These are phyloP conservation scores for Hylaeus volcanicus DNA, from an alignment of 1,140 invertebrate genomes.

Conservation along the genomic window DNA sequence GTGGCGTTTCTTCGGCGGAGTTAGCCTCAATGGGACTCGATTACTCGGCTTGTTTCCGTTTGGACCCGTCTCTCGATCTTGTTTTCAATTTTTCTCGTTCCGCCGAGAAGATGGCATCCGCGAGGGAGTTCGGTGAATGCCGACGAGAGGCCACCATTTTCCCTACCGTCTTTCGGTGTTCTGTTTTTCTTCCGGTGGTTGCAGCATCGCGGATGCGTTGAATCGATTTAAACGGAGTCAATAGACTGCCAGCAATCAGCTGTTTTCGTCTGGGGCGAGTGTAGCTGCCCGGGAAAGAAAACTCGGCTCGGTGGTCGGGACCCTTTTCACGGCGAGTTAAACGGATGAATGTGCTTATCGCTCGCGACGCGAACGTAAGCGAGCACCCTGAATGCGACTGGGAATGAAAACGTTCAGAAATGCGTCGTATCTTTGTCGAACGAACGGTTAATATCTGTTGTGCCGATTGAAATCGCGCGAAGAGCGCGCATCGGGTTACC, in stretches of 20 bases:
- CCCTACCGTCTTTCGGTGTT: background rate
- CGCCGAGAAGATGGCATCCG: background rate
- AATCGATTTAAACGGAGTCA: constrained; percentile 25
- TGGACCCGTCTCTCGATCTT: background rate
- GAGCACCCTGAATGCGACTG: background rate
- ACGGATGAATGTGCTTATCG: constrained; percentile 28
- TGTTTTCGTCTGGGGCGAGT: background rate
- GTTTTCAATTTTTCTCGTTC: background rate
- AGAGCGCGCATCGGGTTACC: background rate
- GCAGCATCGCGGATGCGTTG: background rate
- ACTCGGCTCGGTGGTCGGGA: background rate
- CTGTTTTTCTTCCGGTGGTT: too few species aligned
- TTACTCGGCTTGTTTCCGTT: background rate
- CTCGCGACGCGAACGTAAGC: background rate
- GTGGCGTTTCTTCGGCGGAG: background rate
- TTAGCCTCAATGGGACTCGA: background rate
- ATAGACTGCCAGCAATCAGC: constrained; percentile 9
- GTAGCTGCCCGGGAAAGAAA: background rate
- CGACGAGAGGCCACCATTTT: background rate
- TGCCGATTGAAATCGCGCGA: constrained; percentile 7
- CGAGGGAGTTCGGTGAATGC: constrained; percentile 5
- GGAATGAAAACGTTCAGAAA: constrained; percentile 1
- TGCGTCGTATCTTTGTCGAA: background rate
- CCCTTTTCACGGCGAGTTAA: constrained; percentile 22
- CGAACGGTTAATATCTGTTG: constrained; percentile 24